These are phyloP conservation scores for Hypomecis atomaria DNA, from an alignment of 2,888 invertebrate species.

Conservation along the genomic window DNA sequence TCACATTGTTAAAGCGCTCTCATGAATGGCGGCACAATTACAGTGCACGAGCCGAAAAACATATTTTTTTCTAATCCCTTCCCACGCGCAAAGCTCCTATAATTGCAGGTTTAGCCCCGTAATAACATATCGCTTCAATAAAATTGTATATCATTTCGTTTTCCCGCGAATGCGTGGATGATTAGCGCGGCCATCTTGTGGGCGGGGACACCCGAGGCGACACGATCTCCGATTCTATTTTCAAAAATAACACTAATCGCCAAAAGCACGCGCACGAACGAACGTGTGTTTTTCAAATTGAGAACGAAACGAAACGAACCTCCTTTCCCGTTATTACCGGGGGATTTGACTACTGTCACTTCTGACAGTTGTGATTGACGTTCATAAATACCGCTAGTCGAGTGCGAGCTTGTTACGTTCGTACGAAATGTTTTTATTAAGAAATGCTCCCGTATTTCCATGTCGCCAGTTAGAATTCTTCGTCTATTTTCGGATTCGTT, in stretches of 20 bases:
- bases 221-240: slow-evolving; percentile 82
- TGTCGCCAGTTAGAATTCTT: slow-evolving; percentile 34
- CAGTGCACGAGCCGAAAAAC: slow-evolving; percentile 77
- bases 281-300: slow-evolving; percentile 84
- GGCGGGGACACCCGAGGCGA: slow-evolving; percentile 81
- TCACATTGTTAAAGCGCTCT: slow-evolving; percentile 59
- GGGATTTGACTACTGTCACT: slow-evolving; percentile 82
- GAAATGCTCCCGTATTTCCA: slow-evolving; percentile 57
- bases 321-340: slow-evolving; percentile 77
- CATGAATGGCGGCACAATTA: slow-evolving; percentile 76
- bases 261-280: slow-evolving; percentile 79
- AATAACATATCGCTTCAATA: slow-evolving; percentile 84
- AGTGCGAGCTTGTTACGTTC: slow-evolving; percentile 75
- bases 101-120: slow-evolving; percentile 80
- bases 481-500: slow-evolving; percentile 46
- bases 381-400: slow-evolving; percentile 78
- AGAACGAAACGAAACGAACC: slow-evolving; percentile 61
- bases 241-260: slow-evolving; percentile 84
- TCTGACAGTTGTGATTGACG: slow-evolving; percentile 82
- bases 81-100: slow-evolving; percentile 80
- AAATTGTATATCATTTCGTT: slow-evolving; percentile 83
- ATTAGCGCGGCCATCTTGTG: slow-evolving; percentile 84
- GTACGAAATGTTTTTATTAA: slow-evolving; percentile 68
- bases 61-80: slow-evolving; percentile 81
- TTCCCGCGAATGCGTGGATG: slow-evolving; percentile 78